Base-by-base conservation (phyloP, 2,888 invertebrate species). In the Tenthredo mesomela region DNA sequence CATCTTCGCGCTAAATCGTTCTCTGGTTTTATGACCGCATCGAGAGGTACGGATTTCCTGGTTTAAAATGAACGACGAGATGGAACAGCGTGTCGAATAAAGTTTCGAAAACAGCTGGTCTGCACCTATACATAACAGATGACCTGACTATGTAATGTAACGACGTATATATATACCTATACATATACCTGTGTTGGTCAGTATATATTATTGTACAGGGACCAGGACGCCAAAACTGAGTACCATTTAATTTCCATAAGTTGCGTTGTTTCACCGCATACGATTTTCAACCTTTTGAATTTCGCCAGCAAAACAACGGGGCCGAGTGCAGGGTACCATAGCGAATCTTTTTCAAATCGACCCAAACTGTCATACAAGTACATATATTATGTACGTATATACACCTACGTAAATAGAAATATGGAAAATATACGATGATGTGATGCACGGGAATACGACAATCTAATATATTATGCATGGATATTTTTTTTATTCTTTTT, bases 271-370 rank as follows among this genome's bases (percentile, higher is more conserved):
- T 65, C 40, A 21, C 65, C 80, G 21, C 80, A 80, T n/a, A 37
- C 37, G 61, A 40, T 77, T 77, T 80, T 80, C 61, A 67, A 82
- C 82, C 18, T 67, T 82, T 29, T 33, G 18, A 6, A 80, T 80
- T 40, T 61, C 25, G 54, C 78, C 37, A 15, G 7, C 2, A 37
- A 40, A 43, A 21, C 43, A 40, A 21, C 37, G 73, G n/a, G 10
- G n/a, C n/a, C n/a, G n/a, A n/a, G n/a, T 29, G 29, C 29, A 29
- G 73, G 21, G 12, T 50, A 50, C 21, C 37, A 10, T 37, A 50
- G 50, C 50, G 61, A 80, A 61, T 61, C 40, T 82, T 47, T 82
- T 82, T 47, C 7, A 29, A 82, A 67, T 82, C 82, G 29, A 47
- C 67, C 33, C 33, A 37, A 29, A 25, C 40, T 25, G 67, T 80